Base-by-base conservation (phyloP, 1,140 invertebrate species). In the Micrasema longulum region DNA sequence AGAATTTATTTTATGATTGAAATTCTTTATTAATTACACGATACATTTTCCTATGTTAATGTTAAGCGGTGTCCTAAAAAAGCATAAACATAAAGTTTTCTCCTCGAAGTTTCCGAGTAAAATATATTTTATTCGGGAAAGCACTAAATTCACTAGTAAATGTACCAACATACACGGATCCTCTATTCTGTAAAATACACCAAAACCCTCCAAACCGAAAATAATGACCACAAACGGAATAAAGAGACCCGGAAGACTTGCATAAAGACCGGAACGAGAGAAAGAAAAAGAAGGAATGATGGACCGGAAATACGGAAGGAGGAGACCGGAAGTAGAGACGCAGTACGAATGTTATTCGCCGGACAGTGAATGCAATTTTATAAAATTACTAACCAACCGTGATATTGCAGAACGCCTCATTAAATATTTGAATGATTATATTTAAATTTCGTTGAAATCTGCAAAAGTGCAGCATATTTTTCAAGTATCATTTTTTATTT, bases 191-290 rank as follows among this genome's bases (percentile, higher is more conserved):
- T 31, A 7, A 31, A 7, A 31, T 31, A 31, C 26, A 41, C 35
- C 20, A 38, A 60, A 60, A 22, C 55, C 55, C 55, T 65, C 14
- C 43, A 60, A 69, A 60, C 67, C 67, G 53, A 69, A 69, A 69
- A 69, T 69, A 69, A 69, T 69, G 38, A 38, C 31, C 36, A 14
- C 41, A 23, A 60, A 60, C 41, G 20, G 26, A 68, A 53, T 14
- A 35, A 43, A 45, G 35, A 53, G 45, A 69, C 11, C 36, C 38
- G 55, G 35, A 45, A 45, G 53, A 55, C 67, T 53, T 48, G 67
- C 67, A 69, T 69, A 69, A 69, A 60, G 52, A 69, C 52, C 26
- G 55, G 55, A 60, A 60, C 35, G 55, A 41, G 14, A 38, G 35
- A 60, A 60, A 38, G 16, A 60, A 60, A 60, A 60, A 60, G 35